A percentile compares a stretch with the other conserved stretches of the same genome.
Evolutionary conservation across 2,888 invertebrate species (phyloP).

Genomic region (Rhagophthalmus giganteus): DNA sequence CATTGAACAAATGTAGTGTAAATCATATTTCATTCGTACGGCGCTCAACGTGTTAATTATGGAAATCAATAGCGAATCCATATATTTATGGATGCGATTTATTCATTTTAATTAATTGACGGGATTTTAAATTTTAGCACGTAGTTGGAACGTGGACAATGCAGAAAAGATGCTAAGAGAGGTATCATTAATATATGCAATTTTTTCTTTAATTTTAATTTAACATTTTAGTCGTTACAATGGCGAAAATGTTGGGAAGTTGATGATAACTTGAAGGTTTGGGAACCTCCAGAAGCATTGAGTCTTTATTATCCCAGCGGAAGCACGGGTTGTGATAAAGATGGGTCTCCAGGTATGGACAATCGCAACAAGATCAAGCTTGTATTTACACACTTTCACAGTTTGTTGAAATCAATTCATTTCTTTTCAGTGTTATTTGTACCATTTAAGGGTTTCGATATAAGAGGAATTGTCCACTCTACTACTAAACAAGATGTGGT

Average conservation of each 20-base stretch:
- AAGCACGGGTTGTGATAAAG: slow-evolving; percentile 77
- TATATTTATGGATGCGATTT: neutral
- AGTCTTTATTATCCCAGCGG: slow-evolving; percentile 78
- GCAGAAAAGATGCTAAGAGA: slow-evolving; percentile 90
- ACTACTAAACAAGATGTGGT: slow-evolving; percentile 73
- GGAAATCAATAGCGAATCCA: neutral
- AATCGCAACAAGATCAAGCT: too few species aligned
- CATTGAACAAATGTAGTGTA: too few species aligned
- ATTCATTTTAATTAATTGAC: too few species aligned
- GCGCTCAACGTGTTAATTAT: neutral
- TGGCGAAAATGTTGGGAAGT: slow-evolving; percentile 79
- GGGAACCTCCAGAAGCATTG: slow-evolving; percentile 73
- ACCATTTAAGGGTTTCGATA: slow-evolving; percentile 79
- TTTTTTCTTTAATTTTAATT: slow-evolving; percentile 6
- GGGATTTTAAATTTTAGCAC: slow-evolving; percentile 77
- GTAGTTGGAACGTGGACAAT: slow-evolving; percentile 83
- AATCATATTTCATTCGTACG: too few species aligned
- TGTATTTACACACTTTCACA: too few species aligned
- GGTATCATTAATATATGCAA: slow-evolving; percentile 61
- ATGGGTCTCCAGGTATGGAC: slow-evolving; percentile 76
- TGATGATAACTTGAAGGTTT: slow-evolving; percentile 66
- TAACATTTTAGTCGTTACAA: slow-evolving; percentile 63
- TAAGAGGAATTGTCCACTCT: slow-evolving; percentile 78
- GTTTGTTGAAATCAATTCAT: neutral
- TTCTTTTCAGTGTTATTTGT: slow-evolving; percentile 69